A percentile compares a stretch with the other conserved stretches of the same genome.
These are phyloP conservation scores for Podabrus alpinus DNA, from an alignment of 2,888 invertebrate genomes.

Conservation along the genomic window DNA sequence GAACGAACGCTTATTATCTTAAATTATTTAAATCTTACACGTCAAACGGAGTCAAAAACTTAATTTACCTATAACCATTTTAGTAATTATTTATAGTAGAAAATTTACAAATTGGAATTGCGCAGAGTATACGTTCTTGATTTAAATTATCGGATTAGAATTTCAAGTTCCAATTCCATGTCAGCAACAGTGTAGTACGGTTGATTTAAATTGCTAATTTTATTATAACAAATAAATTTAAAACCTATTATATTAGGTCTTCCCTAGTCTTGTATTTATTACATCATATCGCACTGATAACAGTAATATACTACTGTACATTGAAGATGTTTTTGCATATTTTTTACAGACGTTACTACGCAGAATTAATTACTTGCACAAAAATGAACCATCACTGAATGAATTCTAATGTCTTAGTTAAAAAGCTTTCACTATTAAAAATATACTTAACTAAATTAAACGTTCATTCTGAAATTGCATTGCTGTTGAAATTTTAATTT, in stretches of 20 bases:
- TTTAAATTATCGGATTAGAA: slow-evolving; percentile 1
- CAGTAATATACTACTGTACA: not conserved
- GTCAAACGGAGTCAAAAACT: not conserved
- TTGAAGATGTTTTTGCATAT: not conserved
- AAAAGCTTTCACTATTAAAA: not conserved
- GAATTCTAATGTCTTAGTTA: not conserved
- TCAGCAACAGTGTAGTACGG: not conserved
- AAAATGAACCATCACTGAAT: not conserved
- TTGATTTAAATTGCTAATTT: slow-evolving; percentile 1
- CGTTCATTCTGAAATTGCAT: not conserved
- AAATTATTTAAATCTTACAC: not conserved
- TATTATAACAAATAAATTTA: not conserved
- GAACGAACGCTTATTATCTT: not conserved
- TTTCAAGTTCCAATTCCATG: not conserved
- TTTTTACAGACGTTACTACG: not conserved
- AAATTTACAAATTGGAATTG: not conserved
- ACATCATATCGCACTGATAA: not conserved
- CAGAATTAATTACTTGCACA: not conserved
- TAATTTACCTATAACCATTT: not conserved
- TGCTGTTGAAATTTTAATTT: not conserved
- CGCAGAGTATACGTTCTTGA: not conserved
- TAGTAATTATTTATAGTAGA: not conserved
- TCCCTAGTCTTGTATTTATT: not conserved
- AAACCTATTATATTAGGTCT: not conserved
- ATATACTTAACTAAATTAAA: not conserved